Percentiles rank a stretch among this genome's conserved stretches.
phyloP scores from a whole-genome alignment of 1,140 invertebrate species.

The Bombus ignitus region DNA sequence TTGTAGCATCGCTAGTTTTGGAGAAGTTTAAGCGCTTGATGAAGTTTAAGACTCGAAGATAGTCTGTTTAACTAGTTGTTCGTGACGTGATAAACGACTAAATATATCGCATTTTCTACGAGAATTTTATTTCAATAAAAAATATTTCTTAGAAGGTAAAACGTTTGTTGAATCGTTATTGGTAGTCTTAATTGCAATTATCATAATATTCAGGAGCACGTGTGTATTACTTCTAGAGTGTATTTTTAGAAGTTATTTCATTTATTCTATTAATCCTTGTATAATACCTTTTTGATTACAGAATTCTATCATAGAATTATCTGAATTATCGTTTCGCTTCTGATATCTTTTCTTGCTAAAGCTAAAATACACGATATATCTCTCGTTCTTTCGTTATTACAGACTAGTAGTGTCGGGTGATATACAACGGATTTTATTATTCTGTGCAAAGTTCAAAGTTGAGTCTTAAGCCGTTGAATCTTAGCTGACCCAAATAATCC shows the following conservation, averaged over 20 bases:
- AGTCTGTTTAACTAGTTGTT: too few relatives aligned
- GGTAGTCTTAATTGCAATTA: background rate
- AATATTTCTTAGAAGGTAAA: too few relatives aligned
- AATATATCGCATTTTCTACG: too few relatives aligned
- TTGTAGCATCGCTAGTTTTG: background rate
- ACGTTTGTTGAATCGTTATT: too few relatives aligned
- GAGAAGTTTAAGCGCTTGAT: background rate
- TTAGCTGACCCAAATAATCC: too few relatives aligned
- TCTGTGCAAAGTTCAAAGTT: background rate
- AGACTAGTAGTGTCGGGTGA: background rate
- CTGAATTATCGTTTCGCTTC: background rate
- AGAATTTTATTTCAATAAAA: too few relatives aligned
- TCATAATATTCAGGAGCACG: background rate
- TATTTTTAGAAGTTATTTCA: too few relatives aligned
- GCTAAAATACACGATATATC: background rate
- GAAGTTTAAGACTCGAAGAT: too few relatives aligned
- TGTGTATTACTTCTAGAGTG: too few relatives aligned
- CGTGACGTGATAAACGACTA: too few relatives aligned
- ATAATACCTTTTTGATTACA: background rate
- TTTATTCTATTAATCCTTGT: background rate
- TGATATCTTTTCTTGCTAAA: background rate
- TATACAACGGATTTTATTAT: background rate
- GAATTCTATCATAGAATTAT: background rate
- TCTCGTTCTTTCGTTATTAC: background rate
- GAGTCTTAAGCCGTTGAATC: background rate